Evolutionary conservation across 92 coral and sea anemone genomes (phyloP).

Genomic region (Anthopleura xanthogrammica): DNA sequence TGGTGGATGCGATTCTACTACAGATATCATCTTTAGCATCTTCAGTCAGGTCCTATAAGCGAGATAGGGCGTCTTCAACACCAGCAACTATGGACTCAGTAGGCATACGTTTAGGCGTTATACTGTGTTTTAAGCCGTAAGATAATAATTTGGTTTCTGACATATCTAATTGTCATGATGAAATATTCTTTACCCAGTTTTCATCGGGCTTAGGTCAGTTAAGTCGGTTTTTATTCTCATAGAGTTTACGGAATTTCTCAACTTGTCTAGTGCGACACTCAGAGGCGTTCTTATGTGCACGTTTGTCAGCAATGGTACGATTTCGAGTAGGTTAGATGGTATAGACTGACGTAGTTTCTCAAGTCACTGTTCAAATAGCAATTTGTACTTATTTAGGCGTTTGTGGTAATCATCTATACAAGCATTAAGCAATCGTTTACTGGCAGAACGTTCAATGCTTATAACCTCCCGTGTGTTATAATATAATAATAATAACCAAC

Average conservation of each 20-base stretch:
- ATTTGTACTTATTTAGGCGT: constrained; percentile 5
- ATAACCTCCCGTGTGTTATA: background rate
- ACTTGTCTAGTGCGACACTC: background rate
- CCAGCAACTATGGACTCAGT: constrained; percentile 18
- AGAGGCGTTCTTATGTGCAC: constrained; percentile 2
- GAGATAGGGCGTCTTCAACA: constrained; percentile 18
- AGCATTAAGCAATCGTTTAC: constrained; percentile 2
- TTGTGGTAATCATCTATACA: constrained; percentile 9
- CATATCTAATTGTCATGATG: background rate
- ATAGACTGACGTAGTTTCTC: constrained; percentile 3
- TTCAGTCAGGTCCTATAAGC: background rate
- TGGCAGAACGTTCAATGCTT: background rate
- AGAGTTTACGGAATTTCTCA: background rate
- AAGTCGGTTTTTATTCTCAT: background rate
- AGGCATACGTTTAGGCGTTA: constrained; percentile 12
- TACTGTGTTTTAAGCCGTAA: constrained; percentile 15
- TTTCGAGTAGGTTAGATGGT: constrained; percentile 8
- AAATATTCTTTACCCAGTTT: constrained; percentile 17
- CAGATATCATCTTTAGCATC: background rate
- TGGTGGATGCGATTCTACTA: too few species aligned
- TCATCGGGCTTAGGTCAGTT: constrained; percentile 11
- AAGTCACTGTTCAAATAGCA: background rate
- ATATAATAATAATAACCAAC: too few species aligned
- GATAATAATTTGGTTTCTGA: constrained; percentile 5
- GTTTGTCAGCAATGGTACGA: constrained; percentile 13